Evolutionary conservation across 2,888 invertebrate species (phyloP).

Genomic region (Isoperla grammatica): DNA sequence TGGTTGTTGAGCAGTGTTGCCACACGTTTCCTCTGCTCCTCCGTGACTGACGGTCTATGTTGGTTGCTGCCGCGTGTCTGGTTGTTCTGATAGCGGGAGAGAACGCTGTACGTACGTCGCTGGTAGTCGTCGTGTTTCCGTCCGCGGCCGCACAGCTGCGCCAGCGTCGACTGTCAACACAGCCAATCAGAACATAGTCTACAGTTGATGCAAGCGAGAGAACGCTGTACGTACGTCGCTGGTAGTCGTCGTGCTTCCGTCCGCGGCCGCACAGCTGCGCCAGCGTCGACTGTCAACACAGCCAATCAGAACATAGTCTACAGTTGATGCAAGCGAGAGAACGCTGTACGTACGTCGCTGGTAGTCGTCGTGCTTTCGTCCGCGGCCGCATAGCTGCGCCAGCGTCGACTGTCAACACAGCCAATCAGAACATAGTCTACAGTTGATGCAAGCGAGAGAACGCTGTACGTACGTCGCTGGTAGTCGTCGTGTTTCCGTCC

Average conservation of each 20-base stretch:
- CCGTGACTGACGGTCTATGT: too few species aligned
- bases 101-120: constrained; percentile 32
- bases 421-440: too few species aligned
- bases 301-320: not conserved
- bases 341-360: too few species aligned
- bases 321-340: too few species aligned
- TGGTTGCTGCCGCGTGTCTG: not conserved
- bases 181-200: too few species aligned
- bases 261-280: constrained; percentile 33
- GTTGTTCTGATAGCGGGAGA: constrained; percentile 5
- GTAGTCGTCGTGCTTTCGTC: too few species aligned
- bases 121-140: not conserved
- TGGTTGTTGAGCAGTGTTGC: too few species aligned
- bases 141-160: constrained; percentile 31
- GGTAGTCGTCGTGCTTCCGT: constrained; percentile 27
- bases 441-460: too few species aligned
- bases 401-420: constrained; percentile 46
- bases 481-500: constrained; percentile 26
- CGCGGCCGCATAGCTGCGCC: constrained; percentile 33
- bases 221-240: constrained; percentile 40
- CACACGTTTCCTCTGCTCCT: too few species aligned
- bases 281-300: constrained; percentile 44
- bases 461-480: constrained; percentile 40
- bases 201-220: too few species aligned
- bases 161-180: constrained; percentile 43